phyloP scores from a whole-genome alignment of 1,140 invertebrate species.

The Meloidogyne chitwoodi region DNA sequence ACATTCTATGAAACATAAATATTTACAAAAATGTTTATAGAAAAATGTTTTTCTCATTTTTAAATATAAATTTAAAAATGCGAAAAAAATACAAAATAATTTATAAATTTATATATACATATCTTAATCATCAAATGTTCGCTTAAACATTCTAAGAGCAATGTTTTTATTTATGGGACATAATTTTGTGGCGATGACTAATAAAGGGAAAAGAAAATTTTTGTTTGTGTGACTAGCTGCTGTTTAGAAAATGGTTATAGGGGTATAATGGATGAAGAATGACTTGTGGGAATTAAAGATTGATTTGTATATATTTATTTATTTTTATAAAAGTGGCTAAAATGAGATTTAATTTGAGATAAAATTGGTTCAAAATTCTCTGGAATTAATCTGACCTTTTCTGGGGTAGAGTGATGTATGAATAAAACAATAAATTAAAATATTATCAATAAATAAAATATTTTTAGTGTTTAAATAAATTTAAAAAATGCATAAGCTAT shows the following conservation, averaged over 20 bases:
- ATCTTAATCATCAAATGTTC: neutral
- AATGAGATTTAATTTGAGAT: neutral
- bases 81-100: neutral
- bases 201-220: neutral
- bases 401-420: too few relatives aligned
- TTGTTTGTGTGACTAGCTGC: neutral
- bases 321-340: neutral
- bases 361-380: neutral
- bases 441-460: neutral
- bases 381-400: too few relatives aligned
- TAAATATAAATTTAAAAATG: neutral
- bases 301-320: neutral
- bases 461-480: too few relatives aligned
- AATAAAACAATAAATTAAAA: too few relatives aligned
- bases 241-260: neutral
- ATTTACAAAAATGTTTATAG: neutral
- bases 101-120: neutral
- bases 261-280: neutral
- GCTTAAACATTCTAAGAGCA: neutral
- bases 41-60: neutral
- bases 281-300: neutral
- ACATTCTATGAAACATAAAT: too few relatives aligned
- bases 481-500: neutral
- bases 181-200: neutral
- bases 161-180: neutral